Evolutionary conservation across 2,113 vertebrate species (phyloP), one percentile per base, ranked within the genome.

Genomic region (Triplophysa tibetana): DNA sequence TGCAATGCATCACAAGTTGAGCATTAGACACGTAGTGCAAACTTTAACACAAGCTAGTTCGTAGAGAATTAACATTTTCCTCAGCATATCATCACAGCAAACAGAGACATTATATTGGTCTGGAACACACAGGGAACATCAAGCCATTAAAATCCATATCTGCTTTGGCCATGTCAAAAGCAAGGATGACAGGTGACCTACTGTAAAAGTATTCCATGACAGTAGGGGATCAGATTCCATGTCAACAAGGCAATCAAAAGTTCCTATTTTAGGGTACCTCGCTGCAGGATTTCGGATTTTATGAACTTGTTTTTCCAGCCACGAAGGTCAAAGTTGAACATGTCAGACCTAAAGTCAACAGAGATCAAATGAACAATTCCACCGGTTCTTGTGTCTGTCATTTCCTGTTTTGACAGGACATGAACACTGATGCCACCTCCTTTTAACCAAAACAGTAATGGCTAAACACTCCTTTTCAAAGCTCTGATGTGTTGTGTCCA

Each of bases 371-470:
- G 17, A 65, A 56, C 24, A 43, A 38, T 81, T 84, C 67, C 72
- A 78, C 78, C 66, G 54, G 75, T 66, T 76, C 82, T 72, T 58
- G 62, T 66, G 74, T 63, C 48, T 75, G 80, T 70, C 68, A 68
- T 78, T 82, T 86, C 85, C 85, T 86, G 85, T 86, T 86, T 82
- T 84, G 60, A 84, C 80, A 81, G 80, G 77, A 78, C 75, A 65
- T 72, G 19, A 48, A 41, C 67, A 73, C 54, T 64, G 58, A 82
- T 77, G 48, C 64, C 24, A 78, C 65, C 60, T 72, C 61, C 17
- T 77, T 77, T 82, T 56, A 77, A 83, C 66, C 8, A 67, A 66
- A 77, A 72, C 41, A 79, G 50, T 54, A 56, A 77, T 65, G 17
- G 19, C 38, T 80, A 24, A 8, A 10, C 12, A 19, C 54, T 56